Evolutionary conservation across 2,888 invertebrate species (phyloP), one percentile per base, ranked within the genome.

Genomic region (Leptodirus hochenwartii): DNA sequence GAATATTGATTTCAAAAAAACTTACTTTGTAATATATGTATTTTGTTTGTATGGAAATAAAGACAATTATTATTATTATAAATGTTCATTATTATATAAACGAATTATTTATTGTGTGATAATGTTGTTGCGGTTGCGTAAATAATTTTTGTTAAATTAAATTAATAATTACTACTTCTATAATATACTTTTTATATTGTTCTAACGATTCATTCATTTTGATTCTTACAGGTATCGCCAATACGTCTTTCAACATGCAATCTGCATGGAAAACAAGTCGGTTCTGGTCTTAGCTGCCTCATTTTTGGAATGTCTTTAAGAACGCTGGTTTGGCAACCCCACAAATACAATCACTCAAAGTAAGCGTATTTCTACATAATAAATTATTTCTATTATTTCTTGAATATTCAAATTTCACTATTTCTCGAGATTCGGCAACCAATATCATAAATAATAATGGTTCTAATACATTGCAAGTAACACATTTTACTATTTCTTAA

Each of bases 261-360:
- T 59, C 64, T 95, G n/a, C 93, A 95, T 47, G 90, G 91, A 1
- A 74, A 80, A 39, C 80, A 84, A 44, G 87, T 87, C 17, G 80
- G 82, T 41, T 77, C 80, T 3, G 93, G 93, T 2, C 66, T 91
- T 15, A 90, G 90, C 3, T 80, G 79, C 4, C 63, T 93, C 26
- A 54, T 93, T 35, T 56, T 52, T 40, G 48, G 52, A 32, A 47
- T 50, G 41, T 52, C 53, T 4, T 28, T 56, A 15, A 37, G 55
- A 13, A 55, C 56, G 34, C 41, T 51, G 15, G 48, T 54, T 2
- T 55, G 53, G 51, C 54, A 56, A 37, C 49, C 50, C 2, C 52
- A 54, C 27, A 54, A 51, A 34, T 53, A 53, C 33, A 54, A 51
- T 34, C 51, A 54, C 33, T 43, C 42, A 28, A 54, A 52, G 54